Conservation (phyloP, 2,113 vertebrate genomes). For the Suricata suricatta region DNA sequence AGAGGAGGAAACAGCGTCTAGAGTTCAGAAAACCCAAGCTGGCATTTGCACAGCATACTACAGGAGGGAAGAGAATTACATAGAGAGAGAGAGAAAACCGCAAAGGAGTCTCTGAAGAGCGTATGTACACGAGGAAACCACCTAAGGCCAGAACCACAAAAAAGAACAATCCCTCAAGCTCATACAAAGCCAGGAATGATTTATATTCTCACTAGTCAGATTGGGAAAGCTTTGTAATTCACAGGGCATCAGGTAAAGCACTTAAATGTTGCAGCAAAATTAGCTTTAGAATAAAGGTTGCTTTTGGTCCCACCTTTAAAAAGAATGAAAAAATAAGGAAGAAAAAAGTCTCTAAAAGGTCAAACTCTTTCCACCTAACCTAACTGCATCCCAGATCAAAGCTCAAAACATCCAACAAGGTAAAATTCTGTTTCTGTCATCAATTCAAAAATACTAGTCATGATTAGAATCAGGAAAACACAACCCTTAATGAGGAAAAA, state of each 20-base stretch:
- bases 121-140: background rate
- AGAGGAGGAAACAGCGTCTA: background rate
- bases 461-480: background rate
- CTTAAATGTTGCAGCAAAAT: background rate
- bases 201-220: background rate
- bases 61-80: background rate
- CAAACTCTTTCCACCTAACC: background rate
- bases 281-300: background rate
- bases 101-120: background rate
- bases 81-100: background rate
- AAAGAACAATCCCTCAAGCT: background rate
- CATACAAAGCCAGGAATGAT: background rate
- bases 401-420: background rate
- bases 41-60: background rate
- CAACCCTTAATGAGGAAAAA: background rate
- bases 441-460: background rate
- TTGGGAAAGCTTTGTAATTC: background rate
- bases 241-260: background rate
- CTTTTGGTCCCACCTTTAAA: background rate
- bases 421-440: background rate
- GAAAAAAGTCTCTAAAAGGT: background rate
- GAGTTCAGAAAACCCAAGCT: background rate
- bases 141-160: background rate
- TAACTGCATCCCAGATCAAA: background rate
- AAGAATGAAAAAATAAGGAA: background rate